These are phyloP conservation scores for Tetranychus piercei DNA, from an alignment of 2,888 invertebrate species.

Conservation along the genomic window DNA sequence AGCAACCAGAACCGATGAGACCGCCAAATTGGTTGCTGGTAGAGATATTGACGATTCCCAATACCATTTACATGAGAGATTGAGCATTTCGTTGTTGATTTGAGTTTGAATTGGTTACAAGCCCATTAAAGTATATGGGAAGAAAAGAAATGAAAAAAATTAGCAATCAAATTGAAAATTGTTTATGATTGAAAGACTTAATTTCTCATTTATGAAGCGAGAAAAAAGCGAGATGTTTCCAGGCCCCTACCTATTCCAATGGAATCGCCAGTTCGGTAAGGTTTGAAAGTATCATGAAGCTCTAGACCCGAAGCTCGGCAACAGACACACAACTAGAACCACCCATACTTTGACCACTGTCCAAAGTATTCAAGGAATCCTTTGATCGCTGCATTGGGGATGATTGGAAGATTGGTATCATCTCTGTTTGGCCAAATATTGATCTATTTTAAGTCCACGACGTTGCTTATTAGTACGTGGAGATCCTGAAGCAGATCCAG, in stretches of 20 bases:
- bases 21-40: conserved; percentile 51
- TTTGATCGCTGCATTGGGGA: conserved; percentile 8
- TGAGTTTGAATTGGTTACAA: background rate
- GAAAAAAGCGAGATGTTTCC: conserved; percentile 48
- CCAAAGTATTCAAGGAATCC: conserved; percentile 26
- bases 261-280: conserved; percentile 24
- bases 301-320: conserved; percentile 14
- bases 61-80: conserved; percentile 36
- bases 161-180: background rate
- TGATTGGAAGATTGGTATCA: background rate
- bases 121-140: background rate
- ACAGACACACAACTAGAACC: conserved; percentile 20
- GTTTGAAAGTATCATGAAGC: conserved; percentile 23
- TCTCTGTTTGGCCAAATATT: conserved; percentile 28
- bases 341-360: conserved; percentile 25
- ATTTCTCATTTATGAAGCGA: conserved; percentile 42
- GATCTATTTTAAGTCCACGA: conserved; percentile 25
- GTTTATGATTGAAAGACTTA: conserved; percentile 23
- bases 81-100: background rate
- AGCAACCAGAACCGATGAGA: conserved; percentile 51
- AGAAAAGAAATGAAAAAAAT: background rate
- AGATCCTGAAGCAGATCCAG: conserved; percentile 6
- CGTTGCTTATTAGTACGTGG: conserved; percentile 13
- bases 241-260: conserved; percentile 25
- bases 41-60: conserved; percentile 38